Base-by-base conservation (phyloP, 2,797 vertebrate genomes). In the Poeciliopsis infans region DNA sequence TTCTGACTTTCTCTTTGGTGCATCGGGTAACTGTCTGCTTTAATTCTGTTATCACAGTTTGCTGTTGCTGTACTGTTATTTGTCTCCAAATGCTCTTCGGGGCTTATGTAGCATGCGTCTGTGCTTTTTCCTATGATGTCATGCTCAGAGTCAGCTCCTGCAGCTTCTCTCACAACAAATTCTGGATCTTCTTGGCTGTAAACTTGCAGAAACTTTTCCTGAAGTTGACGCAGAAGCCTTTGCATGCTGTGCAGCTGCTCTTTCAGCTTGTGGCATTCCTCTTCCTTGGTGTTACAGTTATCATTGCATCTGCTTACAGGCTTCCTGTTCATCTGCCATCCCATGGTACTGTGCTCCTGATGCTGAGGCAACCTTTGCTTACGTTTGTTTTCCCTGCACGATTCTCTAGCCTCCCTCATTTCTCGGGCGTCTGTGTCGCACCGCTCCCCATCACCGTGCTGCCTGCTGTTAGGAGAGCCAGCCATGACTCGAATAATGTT, bases 401-500 rank as follows among this genome's bases (percentile, higher is more conserved):
- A 83, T 53, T 95, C 94, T 83, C 93, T 87, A 53, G 86, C 83
- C 82, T 95, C 94, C 71, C 91, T 90, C 47, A 73, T 74, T 77
- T 94, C 93, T 88, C 90, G 88, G 70, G 75, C 74, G 0, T 93
- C 93, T 7, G 76, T 66, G 51, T 93, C 94, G 0, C 74, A 53
- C 81, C 82, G 89, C 72, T 95, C 94, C 16, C 69, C 84, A 51
- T 95, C 94, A 70, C 90, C 91, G 0, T 91, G 90, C 70, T 90
- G 85, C 68, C 84, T 86, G 53, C 93, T 86, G 43, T 87, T 91
- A n/a, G 96, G 96, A 73, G 96, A 95, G 41, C 96, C 93, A 0
- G 93, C 96, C 96, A 98, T 98, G 59, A 97, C 97, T 85, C 91
- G 95, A 83, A 98, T 95, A 69, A 98, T 98, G 91, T 97, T 98